Conservation (phyloP, 2,113 vertebrate species). For the Ciconia stormi region DNA sequence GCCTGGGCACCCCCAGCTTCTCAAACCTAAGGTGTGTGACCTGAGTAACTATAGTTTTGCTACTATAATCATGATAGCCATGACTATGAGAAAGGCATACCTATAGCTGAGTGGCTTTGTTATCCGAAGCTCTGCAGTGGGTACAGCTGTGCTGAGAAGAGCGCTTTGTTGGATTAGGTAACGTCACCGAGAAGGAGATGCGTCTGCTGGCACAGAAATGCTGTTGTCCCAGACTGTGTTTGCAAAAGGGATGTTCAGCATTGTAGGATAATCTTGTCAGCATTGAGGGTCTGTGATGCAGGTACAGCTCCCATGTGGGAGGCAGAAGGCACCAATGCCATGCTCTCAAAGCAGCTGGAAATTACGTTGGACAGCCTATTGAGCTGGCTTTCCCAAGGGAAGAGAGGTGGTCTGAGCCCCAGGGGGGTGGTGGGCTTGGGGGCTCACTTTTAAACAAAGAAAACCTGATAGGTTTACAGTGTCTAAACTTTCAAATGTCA, state of each 20-base stretch:
- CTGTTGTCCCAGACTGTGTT: not conserved
- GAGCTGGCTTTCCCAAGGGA: not conserved
- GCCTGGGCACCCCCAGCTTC: not conserved
- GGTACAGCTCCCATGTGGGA: not conserved
- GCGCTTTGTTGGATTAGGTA: not conserved
- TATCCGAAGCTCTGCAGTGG: not conserved
- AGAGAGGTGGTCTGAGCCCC: not conserved
- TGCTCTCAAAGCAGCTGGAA: not conserved
- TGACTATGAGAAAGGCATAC: not conserved
- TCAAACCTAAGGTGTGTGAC: not conserved
- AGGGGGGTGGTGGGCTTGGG: not conserved
- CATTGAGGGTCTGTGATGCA: not conserved
- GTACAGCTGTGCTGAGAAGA: not conserved
- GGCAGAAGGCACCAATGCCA: not conserved
- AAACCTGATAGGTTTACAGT: not conserved
- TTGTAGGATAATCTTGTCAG: not conserved
- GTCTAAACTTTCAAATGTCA: not conserved
- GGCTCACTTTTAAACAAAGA: not conserved
- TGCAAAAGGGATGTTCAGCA: not conserved
- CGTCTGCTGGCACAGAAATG: not conserved
- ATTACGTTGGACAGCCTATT: not conserved
- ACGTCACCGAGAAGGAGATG: not conserved
- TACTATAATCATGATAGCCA: rapidly evolving
- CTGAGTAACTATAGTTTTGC: not conserved
- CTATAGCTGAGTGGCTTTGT: not conserved